Evolutionary conservation across 2,113 vertebrate genomes (phyloP).

Genomic region (Campylomormyrus numenius): DNA sequence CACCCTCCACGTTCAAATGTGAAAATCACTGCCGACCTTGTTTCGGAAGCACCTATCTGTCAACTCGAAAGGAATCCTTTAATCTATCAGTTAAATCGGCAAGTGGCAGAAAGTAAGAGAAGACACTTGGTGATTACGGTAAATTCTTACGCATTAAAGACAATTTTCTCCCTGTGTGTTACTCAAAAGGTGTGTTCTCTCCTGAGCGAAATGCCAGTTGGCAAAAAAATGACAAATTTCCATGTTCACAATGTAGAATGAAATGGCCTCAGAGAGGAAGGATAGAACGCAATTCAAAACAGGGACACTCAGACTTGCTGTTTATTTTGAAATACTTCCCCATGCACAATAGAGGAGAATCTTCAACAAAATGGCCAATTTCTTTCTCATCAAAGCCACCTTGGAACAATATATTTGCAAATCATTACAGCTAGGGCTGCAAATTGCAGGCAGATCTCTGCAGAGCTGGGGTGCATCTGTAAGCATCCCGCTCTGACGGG

Average conservation of each 20-base stretch:
- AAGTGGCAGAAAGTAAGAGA: not conserved
- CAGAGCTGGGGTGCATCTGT: not conserved
- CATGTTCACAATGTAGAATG: not conserved
- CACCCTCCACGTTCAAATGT: not conserved
- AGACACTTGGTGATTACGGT: not conserved
- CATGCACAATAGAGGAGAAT: not conserved
- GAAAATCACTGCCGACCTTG: not conserved
- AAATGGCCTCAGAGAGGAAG: not conserved
- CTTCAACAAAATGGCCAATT: not conserved
- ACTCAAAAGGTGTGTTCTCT: not conserved
- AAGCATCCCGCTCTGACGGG: not conserved
- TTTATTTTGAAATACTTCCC: not conserved
- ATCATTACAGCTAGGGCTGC: not conserved
- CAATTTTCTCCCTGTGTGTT: not conserved
- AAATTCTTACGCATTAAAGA: not conserved
- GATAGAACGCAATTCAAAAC: not conserved
- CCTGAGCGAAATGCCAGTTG: not conserved
- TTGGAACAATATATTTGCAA: conserved; percentile 3
- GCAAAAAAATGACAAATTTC: not conserved
- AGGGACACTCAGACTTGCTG: not conserved
- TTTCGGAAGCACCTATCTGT: not conserved
- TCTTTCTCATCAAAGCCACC: not conserved
- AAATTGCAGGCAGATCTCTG: not conserved
- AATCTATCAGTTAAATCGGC: not conserved
- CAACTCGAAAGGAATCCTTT: not conserved